A percentile compares a stretch with the other conserved stretches of the same genome.
Evolutionary conservation across 92 coral and sea anemone genomes (phyloP).

Genomic region (Porites cylindrica): DNA sequence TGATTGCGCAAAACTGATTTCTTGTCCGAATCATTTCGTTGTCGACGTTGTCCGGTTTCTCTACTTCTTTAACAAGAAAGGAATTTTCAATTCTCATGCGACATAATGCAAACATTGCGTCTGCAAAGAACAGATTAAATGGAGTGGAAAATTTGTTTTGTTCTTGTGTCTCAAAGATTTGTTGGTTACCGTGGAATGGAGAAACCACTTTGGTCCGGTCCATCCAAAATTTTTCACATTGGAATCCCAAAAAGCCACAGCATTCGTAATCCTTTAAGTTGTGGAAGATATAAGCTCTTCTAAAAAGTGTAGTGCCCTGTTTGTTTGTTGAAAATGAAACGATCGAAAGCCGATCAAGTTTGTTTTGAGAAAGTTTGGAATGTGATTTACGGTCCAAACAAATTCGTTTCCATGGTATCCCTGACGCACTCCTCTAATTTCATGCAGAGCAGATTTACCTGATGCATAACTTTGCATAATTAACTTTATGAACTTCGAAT

Average conservation of each 20-base stretch:
- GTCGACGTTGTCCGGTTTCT: background rate
- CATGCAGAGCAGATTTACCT: conserved; percentile 30
- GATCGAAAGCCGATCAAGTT: background rate
- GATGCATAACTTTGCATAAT: conserved; percentile 64
- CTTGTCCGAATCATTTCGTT: background rate
- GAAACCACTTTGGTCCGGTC: background rate
- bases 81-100: conserved; percentile 8
- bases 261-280: background rate
- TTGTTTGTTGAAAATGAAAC: conserved; percentile 40
- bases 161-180: background rate
- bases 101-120: conserved; percentile 22
- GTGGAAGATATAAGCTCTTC: background rate
- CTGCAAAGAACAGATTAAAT: conserved; percentile 38
- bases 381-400: conserved; percentile 63
- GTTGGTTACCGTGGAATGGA: conserved; percentile 65
- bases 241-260: background rate
- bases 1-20: background rate
- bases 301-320: conserved; percentile 12
- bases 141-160: conserved; percentile 65
- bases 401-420: conserved; percentile 69
- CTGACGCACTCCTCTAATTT: conserved; percentile 78
- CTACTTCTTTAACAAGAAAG: conserved; percentile 22
- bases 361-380: conserved; percentile 51
- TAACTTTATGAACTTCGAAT: conserved; percentile 41
- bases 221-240: background rate